Percentiles rank a stretch among this genome's conserved stretches.
Conservation (phyloP, 2,113 vertebrate species). For the Dermatemys mawii region DNA sequence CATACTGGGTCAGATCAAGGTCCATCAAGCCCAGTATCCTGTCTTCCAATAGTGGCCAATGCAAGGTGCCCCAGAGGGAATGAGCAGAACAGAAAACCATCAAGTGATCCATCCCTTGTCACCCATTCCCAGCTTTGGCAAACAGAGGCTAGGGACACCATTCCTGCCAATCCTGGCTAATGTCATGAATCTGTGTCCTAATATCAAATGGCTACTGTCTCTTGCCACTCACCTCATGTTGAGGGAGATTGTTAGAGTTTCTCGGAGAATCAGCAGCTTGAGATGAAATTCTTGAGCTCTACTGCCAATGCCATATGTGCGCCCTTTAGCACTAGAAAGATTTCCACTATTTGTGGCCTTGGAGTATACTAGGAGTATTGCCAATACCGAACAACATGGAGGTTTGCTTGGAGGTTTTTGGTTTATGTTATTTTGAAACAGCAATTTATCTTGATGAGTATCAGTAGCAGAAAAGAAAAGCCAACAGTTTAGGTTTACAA, state of each 20-base stretch:
- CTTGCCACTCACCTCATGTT: neutral
- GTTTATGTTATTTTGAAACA: neutral
- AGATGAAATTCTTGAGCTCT: neutral
- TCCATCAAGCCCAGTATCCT: too few relatives aligned
- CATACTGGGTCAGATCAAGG: too few relatives aligned
- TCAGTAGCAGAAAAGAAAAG: neutral
- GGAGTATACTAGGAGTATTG: neutral
- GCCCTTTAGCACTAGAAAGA: neutral
- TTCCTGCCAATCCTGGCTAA: too few relatives aligned
- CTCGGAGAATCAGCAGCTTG: neutral
- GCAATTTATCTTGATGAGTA: neutral
- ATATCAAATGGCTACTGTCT: neutral
- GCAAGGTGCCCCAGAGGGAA: too few relatives aligned
- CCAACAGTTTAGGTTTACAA: fast-evolving
- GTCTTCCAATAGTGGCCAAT: too few relatives aligned
- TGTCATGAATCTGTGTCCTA: neutral
- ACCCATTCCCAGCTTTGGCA: too few relatives aligned
- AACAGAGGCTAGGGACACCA: too few relatives aligned
- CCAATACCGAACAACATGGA: neutral
- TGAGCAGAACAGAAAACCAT: too few relatives aligned
- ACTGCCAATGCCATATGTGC: neutral
- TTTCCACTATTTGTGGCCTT: neutral
- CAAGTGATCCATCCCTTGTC: too few relatives aligned
- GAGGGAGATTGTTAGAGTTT: neutral
- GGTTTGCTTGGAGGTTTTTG: neutral